phyloP scores from a whole-genome alignment of 2,113 vertebrate species.

The Ramphastos sulfuratus region DNA sequence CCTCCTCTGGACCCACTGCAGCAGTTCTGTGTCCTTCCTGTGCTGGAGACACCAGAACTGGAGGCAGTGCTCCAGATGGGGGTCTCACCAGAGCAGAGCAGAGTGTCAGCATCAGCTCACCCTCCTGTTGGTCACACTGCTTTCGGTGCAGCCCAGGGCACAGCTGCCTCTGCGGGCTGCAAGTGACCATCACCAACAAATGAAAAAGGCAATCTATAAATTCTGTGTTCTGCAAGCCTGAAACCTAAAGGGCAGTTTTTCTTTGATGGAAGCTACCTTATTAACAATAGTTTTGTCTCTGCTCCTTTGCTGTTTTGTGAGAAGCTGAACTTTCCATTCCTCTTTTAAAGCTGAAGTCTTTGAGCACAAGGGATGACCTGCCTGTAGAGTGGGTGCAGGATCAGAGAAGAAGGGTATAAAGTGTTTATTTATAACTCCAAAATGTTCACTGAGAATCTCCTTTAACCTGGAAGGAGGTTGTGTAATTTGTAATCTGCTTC shows the following conservation, averaged over 20 bases:
- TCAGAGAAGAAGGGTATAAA: background rate
- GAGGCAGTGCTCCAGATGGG: no score
- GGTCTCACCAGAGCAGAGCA: no score
- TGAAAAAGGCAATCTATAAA: background rate
- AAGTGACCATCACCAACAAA: background rate
- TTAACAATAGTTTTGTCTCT: background rate
- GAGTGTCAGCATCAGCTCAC: no score
- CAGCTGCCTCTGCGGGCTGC: no score
- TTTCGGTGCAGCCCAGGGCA: no score
- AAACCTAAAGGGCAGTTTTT: background rate
- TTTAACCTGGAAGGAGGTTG: background rate
- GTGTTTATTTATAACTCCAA: background rate
- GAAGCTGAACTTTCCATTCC: background rate
- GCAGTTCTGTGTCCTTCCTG: no score
- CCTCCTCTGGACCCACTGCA: no score
- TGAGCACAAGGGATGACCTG: background rate
- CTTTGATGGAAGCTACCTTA: background rate
- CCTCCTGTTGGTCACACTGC: no score
- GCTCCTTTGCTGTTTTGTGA: background rate
- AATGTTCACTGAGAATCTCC: background rate
- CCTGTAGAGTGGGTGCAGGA: background rate
- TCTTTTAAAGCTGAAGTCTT: background rate
- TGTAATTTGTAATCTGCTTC: background rate
- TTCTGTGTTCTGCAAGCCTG: background rate
- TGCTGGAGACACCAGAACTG: no score